phyloP scores from a whole-genome alignment of 2,113 vertebrate genomes.

The Suricata suricatta region DNA sequence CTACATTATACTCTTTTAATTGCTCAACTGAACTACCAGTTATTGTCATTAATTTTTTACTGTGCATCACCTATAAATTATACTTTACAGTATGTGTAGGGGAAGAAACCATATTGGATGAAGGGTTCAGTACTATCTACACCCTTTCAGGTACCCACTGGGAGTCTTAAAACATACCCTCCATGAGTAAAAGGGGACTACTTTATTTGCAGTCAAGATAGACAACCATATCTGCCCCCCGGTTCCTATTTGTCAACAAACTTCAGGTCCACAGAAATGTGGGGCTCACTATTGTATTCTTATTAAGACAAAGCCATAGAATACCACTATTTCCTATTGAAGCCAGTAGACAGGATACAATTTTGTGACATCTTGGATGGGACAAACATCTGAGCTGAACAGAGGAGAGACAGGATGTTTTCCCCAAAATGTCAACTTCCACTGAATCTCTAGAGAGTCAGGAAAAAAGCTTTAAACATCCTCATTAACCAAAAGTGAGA shows the following conservation, averaged over 20 bases:
- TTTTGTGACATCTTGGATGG: not conserved
- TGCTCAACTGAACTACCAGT: not conserved
- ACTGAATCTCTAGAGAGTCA: not conserved
- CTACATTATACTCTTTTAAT: not conserved
- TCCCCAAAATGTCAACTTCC: not conserved
- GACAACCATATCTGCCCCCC: not conserved
- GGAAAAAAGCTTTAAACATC: not conserved
- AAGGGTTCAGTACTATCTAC: not conserved
- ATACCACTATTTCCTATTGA: not conserved
- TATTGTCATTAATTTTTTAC: not conserved
- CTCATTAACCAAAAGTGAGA: not conserved
- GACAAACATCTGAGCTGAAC: not conserved
- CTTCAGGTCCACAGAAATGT: not conserved
- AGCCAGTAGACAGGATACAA: not conserved
- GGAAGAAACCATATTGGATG: not conserved
- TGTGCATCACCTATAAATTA: not conserved
- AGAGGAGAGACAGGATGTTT: not conserved
- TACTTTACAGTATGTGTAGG: not conserved
- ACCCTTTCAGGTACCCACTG: not conserved
- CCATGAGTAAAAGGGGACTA: not conserved
- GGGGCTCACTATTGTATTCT: not conserved
- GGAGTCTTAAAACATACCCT: not conserved
- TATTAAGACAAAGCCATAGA: not conserved
- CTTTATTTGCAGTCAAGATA: not conserved
- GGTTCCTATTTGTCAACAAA: not conserved